phyloP scores from a whole-genome alignment of 2,888 invertebrate species.

The Orthonevra nobilis region DNA sequence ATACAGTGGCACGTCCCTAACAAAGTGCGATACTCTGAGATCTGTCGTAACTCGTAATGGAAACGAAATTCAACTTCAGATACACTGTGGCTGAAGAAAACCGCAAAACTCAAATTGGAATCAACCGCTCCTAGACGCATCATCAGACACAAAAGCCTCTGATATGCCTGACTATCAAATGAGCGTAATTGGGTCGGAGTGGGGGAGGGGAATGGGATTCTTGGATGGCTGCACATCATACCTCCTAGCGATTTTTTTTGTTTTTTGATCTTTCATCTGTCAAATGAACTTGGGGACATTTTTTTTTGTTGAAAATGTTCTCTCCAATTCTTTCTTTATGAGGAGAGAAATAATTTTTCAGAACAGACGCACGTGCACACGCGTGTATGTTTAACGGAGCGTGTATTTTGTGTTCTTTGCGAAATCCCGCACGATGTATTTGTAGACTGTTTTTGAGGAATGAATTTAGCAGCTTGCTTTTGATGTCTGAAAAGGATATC shows the following conservation, averaged over 20 bases:
- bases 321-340: not conserved
- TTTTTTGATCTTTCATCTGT: conserved; percentile 41
- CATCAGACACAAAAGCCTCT: conserved; percentile 54
- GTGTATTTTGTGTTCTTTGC: not conserved
- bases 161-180: conserved; percentile 58
- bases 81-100: conserved; percentile 5
- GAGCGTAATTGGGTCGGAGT: conserved; percentile 40
- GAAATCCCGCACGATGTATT: not conserved
- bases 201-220: not conserved
- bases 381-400: conserved; percentile 1
- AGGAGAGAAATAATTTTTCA: not conserved
- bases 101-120: conserved; percentile 52
- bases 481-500: no score
- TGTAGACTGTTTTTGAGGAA: not conserved
- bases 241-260: not conserved
- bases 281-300: conserved; percentile 45
- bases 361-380: conserved; percentile 3
- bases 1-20: conserved; percentile 38
- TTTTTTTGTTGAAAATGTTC: conserved; percentile 13
- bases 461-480: no score
- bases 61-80: no score
- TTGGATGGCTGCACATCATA: not conserved
- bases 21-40: conserved; percentile 40
- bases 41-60: conserved; percentile 4
- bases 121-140: conserved; percentile 50